Conservation (phyloP, 2,888 invertebrate genomes). For the Drosophila robusta region DNA sequence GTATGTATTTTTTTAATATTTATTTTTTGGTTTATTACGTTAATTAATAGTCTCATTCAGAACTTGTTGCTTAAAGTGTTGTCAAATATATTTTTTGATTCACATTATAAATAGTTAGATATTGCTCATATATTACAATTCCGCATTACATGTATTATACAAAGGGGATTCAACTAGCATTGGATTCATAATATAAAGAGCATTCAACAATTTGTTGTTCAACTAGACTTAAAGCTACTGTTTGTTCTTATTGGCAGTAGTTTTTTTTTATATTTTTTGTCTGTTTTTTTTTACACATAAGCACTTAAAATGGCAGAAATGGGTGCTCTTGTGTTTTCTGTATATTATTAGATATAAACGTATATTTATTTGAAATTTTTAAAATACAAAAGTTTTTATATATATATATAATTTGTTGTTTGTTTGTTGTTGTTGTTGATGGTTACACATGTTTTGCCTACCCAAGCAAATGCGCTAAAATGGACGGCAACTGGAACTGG, state of each 20-base stretch:
- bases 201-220: conserved; percentile 21
- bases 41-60: conserved; percentile 85
- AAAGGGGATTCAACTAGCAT: conserved; percentile 29
- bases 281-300: conserved; percentile 26
- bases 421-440: conserved; percentile 33
- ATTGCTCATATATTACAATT: conserved; percentile 64
- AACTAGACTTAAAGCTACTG: conserved; percentile 83
- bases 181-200: conserved; percentile 36
- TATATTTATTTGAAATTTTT: conserved; percentile 13
- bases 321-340: conserved; percentile 78
- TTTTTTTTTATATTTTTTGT: conserved; percentile 23
- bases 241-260: conserved; percentile 85
- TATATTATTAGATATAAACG: conserved; percentile 22
- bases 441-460: conserved; percentile 64
- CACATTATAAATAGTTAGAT: conserved; percentile 33
- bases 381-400: conserved; percentile 27
- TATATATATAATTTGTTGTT: conserved; percentile 7
- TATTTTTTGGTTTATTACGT: conserved; percentile 33
- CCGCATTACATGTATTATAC: conserved; percentile 48
- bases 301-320: conserved; percentile 63
- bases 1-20: conserved; percentile 3
- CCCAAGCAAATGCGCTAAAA: conserved; percentile 80
- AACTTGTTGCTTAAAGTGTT: conserved; percentile 83
- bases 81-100: conserved; percentile 80
- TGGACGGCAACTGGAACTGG: conserved; percentile 51